Evolutionary conservation across 2,888 invertebrate genomes (phyloP), one percentile per base, ranked within the genome.

Genomic region (Sphinx pinastri): DNA sequence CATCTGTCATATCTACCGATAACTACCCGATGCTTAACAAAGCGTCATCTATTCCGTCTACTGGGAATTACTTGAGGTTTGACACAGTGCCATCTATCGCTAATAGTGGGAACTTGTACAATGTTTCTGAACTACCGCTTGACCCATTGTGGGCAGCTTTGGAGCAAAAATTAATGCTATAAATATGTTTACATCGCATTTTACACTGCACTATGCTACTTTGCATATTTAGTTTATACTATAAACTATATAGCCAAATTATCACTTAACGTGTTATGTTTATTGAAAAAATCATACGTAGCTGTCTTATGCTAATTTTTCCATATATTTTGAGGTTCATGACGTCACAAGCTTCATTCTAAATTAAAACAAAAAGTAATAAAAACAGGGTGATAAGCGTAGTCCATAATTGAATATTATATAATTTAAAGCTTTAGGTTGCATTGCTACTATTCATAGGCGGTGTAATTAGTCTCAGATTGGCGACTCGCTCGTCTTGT

Each of bases 111-210:
- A 60, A 54, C 12, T 6, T 51, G 14, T 45, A 54, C 6, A 54
- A 52, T 14, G 68, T 8, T 14, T 45, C 38, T 10, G 45, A 63
- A 38, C n/a, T 25, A 12, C 73, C 78, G 1, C 85, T 93, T 0
- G 87, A 89, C 71, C 92, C 92, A 0, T 71, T 75, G 2, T 93
- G 93, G 93, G 91, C 91, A 0, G 91, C 87, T 2, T 75, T 93
- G 19, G 92, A 91, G 68, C 83, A 84, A 60, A 92, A 91, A 74
- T 76, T 93, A 0, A 80, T 87, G 81, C 71, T 85, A 2, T 86
- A 81, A 76, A 70, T 16, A 60, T 8, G 16, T 54, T 54, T 54
- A 5, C 6, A 16, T n/a, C 54, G 4, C 6, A 54, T 54, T 54
- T 13, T 16, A 54, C 54, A 54, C 54, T 54, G n/a, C 16, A 16